A percentile compares a stretch with the other conserved stretches of the same genome.
phyloP scores from a whole-genome alignment of 2,113 vertebrate genomes.

The Camelus bactrianus region DNA sequence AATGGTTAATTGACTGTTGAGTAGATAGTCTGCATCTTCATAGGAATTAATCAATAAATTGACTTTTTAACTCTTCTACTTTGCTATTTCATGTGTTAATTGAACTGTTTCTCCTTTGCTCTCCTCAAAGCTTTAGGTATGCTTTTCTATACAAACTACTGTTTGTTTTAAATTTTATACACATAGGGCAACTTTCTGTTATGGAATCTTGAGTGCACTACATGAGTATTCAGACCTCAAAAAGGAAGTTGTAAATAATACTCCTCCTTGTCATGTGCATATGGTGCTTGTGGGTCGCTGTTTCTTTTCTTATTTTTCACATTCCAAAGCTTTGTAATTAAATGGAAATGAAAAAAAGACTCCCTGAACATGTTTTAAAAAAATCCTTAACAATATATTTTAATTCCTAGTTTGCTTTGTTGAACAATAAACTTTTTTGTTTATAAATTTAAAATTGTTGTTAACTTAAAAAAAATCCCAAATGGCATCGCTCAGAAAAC shows the following conservation, averaged over 20 bases:
- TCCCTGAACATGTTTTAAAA: neutral
- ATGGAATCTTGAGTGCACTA: neutral
- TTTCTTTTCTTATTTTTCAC: conserved; percentile 18
- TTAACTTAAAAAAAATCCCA: neutral
- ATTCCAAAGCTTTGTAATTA: conserved; percentile 33
- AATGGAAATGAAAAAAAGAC: neutral
- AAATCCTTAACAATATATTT: conserved; percentile 3
- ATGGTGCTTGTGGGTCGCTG: neutral
- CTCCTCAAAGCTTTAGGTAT: conserved; percentile 1
- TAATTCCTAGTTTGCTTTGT: neutral
- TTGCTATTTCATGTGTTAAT: conserved; percentile 57
- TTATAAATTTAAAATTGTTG: conserved; percentile 6
- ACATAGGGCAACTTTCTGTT: neutral
- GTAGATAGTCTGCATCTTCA: neutral
- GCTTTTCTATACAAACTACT: neutral
- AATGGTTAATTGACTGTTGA: conserved; percentile 53
- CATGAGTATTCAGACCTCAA: neutral
- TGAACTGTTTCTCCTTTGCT: neutral
- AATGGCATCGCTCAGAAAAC: neutral
- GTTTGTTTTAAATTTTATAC: conserved; percentile 43
- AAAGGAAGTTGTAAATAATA: neutral
- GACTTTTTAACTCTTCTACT: conserved; percentile 60
- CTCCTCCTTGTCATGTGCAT: neutral
- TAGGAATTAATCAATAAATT: conserved; percentile 70
- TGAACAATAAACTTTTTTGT: neutral